These are phyloP conservation scores for Capitulum mitella DNA, from an alignment of 2,888 invertebrate species.

Conservation along the genomic window DNA sequence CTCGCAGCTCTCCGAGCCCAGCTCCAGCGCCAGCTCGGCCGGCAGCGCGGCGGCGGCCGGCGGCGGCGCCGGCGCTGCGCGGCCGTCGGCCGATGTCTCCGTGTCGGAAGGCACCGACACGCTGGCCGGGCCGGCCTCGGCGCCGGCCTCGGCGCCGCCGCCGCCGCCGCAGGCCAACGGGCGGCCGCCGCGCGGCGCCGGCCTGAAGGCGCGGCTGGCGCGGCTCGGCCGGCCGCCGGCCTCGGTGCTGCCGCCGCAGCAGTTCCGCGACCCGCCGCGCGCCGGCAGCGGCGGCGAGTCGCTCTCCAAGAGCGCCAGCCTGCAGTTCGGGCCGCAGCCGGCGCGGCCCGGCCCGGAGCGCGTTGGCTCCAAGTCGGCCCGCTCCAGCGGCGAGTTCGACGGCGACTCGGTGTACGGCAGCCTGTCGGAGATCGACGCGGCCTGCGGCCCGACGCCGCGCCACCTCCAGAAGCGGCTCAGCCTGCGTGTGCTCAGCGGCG, in stretches of 20 bases:
- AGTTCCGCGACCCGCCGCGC: constrained; percentile 5
- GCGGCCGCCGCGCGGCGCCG: constrained; percentile 10
- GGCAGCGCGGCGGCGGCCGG: neutral
- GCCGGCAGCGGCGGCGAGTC: constrained; percentile 5
- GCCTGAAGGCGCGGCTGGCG: neutral
- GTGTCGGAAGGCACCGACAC: constrained; percentile 9
- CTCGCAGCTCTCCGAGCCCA: neutral
- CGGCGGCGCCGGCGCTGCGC: neutral
- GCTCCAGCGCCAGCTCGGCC: constrained; percentile 6
- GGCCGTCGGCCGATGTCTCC: neutral
- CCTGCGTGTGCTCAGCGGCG: constrained; percentile 10
- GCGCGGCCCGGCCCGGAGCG: neutral
- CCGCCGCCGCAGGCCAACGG: neutral
- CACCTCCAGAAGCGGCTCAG: constrained; percentile 7
- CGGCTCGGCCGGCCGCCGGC: neutral
- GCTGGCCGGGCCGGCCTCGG: neutral
- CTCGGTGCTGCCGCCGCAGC: neutral
- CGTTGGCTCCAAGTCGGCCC: neutral
- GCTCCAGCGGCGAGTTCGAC: neutral
- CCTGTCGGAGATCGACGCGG: neutral
- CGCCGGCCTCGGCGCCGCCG: neutral
- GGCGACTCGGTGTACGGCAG: neutral
- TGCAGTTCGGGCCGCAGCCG: neutral
- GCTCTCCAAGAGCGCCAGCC: constrained; percentile 3
- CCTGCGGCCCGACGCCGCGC: neutral